Conservation (phyloP, 1,140 invertebrate species). For the Laodelphax striatellus region DNA sequence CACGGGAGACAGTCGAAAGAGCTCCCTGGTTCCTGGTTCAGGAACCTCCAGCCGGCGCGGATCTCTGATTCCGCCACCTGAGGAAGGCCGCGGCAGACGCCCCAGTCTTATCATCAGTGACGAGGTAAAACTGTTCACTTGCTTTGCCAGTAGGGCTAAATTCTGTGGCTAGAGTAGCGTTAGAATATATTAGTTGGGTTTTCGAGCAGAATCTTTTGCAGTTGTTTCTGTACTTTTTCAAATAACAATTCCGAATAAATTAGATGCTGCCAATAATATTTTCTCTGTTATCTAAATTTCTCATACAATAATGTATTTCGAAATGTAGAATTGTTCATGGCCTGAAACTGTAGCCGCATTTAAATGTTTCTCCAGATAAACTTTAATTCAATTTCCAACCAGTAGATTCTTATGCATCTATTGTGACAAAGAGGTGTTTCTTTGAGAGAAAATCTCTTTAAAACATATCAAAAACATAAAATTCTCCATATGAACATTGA, state of each 20-base stretch:
- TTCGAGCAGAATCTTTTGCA: not conserved
- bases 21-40: conserved; percentile 62
- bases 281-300: not conserved
- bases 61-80: conserved; percentile 66
- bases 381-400: too few species aligned
- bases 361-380: too few species aligned
- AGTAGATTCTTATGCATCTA: too few species aligned
- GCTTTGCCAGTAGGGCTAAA: not conserved
- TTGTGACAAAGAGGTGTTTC: too few species aligned
- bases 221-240: conserved; percentile 3
- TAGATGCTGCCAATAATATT: not conserved
- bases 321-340: too few species aligned
- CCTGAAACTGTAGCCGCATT: too few species aligned
- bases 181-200: not conserved
- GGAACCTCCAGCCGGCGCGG: conserved; percentile 60
- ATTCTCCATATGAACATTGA: too few species aligned
- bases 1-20: conserved; percentile 48
- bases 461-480: too few species aligned
- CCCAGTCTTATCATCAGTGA: conserved; percentile 85
- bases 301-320: too few species aligned
- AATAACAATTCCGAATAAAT: not conserved
- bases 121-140: conserved; percentile 55
- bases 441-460: too few species aligned
- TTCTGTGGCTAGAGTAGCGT: not conserved
- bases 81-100: conserved; percentile 70